Conservation (phyloP, 2,888 invertebrate genomes). For the Arctia plantaginis region DNA sequence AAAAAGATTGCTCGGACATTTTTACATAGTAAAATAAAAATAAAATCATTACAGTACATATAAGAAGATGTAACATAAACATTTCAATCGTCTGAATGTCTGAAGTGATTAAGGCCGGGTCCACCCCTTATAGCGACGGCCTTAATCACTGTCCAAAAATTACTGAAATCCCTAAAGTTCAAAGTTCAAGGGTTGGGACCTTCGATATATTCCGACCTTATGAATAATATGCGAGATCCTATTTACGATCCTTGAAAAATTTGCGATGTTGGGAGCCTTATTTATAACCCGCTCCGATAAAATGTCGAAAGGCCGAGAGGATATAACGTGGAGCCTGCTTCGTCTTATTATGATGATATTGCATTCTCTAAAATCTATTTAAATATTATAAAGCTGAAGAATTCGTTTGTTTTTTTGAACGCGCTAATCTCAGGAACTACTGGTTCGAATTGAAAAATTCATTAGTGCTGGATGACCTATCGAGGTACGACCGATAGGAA, state of each 20-base stretch:
- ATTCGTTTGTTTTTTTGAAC: too few relatives aligned
- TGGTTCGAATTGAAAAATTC: too few relatives aligned
- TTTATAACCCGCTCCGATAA: slow-evolving; percentile 32
- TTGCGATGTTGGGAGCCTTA: slow-evolving; percentile 24
- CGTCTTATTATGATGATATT: not conserved
- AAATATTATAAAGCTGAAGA: not conserved
- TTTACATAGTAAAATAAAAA: not conserved
- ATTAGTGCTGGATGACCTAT: too few relatives aligned
- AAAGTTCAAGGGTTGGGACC: slow-evolving; percentile 34
- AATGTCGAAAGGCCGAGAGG: slow-evolving; percentile 40
- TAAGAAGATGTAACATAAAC: not conserved
- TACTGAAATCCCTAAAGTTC: slow-evolving; percentile 16
- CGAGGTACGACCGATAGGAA: too few relatives aligned
- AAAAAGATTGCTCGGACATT: not conserved
- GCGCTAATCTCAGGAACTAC: too few relatives aligned
- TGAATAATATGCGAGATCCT: slow-evolving; percentile 37
- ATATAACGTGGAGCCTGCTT: slow-evolving; percentile 22
- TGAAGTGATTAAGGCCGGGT: too few relatives aligned
- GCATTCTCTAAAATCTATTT: not conserved
- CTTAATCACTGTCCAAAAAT: slow-evolving; percentile 2
- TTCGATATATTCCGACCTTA: slow-evolving; percentile 20
- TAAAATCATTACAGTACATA: not conserved
- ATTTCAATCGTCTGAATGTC: not conserved
- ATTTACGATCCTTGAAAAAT: slow-evolving; percentile 30
- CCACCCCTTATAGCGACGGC: not conserved